phyloP scores from a whole-genome alignment of 2,888 invertebrate species.

The Synergus laeviventris region DNA sequence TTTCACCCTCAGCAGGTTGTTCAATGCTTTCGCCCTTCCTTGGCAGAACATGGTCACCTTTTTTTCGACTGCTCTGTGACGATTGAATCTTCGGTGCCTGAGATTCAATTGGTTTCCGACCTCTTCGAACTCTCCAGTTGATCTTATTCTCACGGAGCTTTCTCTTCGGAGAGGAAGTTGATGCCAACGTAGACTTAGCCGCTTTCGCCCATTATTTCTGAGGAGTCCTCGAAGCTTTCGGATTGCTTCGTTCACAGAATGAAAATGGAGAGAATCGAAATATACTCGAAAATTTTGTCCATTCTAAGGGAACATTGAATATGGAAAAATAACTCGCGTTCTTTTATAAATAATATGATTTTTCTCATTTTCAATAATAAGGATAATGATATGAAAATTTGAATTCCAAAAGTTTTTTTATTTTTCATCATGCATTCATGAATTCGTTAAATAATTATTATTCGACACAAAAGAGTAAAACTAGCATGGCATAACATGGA shows the following conservation, averaged over 20 bases:
- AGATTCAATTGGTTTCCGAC: conserved; percentile 59
- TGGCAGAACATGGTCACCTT: conserved; percentile 42
- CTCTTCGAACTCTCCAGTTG: conserved; percentile 41
- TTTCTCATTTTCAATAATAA: neutral
- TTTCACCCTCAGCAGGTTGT: conserved; percentile 51
- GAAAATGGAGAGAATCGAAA: too few species aligned
- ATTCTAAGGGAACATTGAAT: neutral
- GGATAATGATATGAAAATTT: neutral
- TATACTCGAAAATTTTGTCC: neutral
- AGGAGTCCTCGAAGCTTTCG: neutral
- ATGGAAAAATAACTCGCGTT: neutral
- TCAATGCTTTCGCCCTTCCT: conserved; percentile 42
- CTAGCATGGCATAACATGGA: neutral
- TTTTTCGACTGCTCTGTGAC: conserved; percentile 47
- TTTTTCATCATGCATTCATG: neutral
- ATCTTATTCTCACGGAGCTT: conserved; percentile 39
- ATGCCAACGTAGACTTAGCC: neutral
- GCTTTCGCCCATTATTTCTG: neutral
- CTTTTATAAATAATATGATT: too few species aligned
- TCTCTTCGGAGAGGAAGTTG: neutral
- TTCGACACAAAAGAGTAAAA: conserved; percentile 5
- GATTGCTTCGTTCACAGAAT: neutral
- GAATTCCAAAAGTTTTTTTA: neutral
- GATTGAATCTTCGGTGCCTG: conserved; percentile 60
- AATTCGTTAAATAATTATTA: conserved; percentile 7